Evolutionary conservation across 2,113 vertebrate genomes (phyloP).

Genomic region (Callorhinus ursinus): DNA sequence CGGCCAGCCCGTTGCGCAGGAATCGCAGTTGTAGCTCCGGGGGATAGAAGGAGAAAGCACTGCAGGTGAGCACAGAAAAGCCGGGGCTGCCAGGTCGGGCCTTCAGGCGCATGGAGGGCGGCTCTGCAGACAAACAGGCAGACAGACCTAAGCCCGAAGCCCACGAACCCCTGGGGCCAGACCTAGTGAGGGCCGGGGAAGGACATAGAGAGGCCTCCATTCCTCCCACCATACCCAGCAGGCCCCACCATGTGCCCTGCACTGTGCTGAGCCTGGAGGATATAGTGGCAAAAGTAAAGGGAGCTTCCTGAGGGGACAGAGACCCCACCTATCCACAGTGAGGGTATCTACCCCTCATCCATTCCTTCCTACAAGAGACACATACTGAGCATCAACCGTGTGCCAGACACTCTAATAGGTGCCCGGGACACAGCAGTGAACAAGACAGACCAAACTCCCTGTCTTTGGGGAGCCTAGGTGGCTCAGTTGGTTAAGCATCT

Average conservation of each 20-base stretch:
- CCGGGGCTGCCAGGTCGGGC: not conserved
- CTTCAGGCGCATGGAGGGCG: conserved; percentile 72
- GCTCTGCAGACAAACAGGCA: conserved; percentile 50
- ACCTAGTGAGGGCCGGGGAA: rapidly evolving
- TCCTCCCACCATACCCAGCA: not conserved
- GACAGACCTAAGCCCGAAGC: not conserved
- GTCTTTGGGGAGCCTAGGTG: not conserved
- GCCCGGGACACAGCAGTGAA: not conserved
- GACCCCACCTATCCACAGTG: not conserved
- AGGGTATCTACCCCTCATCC: not conserved
- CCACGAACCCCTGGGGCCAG: not conserved
- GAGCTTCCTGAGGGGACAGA: not conserved
- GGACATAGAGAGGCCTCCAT: not conserved
- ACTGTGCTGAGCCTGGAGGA: not conserved
- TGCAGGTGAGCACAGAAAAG: conserved; percentile 70
- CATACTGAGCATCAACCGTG: not conserved
- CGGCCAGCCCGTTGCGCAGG: conserved; percentile 31
- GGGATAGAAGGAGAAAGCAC: conserved; percentile 75
- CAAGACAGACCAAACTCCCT: not conserved
- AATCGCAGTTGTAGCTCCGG: conserved; percentile 71
- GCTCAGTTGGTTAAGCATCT: not conserved
- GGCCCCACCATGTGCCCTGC: not conserved
- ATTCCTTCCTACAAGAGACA: not conserved
- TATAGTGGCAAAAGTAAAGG: rapidly evolving
- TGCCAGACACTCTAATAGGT: not conserved